These are phyloP conservation scores for Nomada ferruginata DNA, from an alignment of 2,888 invertebrate genomes.

Conservation along the genomic window DNA sequence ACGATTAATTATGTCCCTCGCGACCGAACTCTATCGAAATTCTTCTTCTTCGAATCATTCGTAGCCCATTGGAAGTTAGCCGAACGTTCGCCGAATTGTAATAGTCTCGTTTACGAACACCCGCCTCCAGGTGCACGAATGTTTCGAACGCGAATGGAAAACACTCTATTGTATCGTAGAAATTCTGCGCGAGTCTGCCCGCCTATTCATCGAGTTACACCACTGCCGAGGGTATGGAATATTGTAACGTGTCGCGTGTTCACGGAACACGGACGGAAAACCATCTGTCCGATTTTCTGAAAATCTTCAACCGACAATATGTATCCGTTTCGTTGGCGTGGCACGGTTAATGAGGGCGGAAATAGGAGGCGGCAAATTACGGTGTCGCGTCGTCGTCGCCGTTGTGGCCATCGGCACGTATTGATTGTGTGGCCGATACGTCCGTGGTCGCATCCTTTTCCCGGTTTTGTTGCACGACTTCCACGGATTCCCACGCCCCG, in stretches of 20 bases:
- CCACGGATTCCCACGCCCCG: conserved; percentile 27
- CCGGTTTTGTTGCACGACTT: conserved; percentile 33
- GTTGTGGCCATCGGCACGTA: conserved; percentile 49
- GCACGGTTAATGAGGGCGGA: conserved; percentile 56
- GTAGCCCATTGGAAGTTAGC: conserved; percentile 28
- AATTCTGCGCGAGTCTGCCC: too few relatives aligned
- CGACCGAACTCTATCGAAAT: neutral
- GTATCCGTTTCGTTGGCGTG: neutral
- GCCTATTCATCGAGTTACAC: conserved; percentile 38
- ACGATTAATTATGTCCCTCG: neutral
- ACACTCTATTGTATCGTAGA: too few relatives aligned
- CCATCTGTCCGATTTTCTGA: conserved; percentile 50
- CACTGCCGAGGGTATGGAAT: neutral
- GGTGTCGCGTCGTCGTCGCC: conserved; percentile 22
- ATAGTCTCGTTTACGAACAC: conserved; percentile 33
- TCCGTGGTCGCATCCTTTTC: conserved; percentile 34
- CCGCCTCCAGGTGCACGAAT: too few relatives aligned
- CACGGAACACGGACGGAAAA: conserved; percentile 3
- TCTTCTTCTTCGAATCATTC: conserved; percentile 10
- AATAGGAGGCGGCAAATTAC: conserved; percentile 58
- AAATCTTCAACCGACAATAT: conserved; percentile 46
- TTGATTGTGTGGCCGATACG: conserved; percentile 54
- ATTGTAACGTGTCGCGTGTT: neutral
- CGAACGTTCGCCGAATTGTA: conserved; percentile 6
- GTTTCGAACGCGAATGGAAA: too few relatives aligned